Evolutionary conservation across 2,797 vertebrate species (phyloP).

Genomic region (Enteromius mattozi): DNA sequence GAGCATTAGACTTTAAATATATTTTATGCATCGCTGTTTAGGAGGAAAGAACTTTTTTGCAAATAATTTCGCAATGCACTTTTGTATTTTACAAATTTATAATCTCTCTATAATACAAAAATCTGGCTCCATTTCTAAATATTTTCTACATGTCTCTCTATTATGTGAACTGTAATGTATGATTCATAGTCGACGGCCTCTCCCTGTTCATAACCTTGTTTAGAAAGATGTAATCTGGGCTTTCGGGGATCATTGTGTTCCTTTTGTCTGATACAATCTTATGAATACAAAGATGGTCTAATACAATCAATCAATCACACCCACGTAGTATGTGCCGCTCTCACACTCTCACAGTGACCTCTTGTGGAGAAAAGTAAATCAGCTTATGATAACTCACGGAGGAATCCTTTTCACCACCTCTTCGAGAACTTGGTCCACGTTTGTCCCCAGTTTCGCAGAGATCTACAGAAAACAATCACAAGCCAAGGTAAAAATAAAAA

Average conservation of each 20-base stretch:
- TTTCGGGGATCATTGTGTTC: background rate
- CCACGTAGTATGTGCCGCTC: background rate
- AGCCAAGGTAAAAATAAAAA: background rate
- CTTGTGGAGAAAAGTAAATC: background rate
- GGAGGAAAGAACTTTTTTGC: background rate
- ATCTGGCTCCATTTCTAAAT: background rate
- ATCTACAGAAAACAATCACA: slow-evolving; percentile 77
- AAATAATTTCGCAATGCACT: background rate
- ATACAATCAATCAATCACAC: no score
- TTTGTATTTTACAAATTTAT: background rate
- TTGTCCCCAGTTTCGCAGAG: slow-evolving; percentile 95
- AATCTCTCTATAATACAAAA: background rate
- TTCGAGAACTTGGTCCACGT: slow-evolving; percentile 87
- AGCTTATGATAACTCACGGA: slow-evolving; percentile 78
- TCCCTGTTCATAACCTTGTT: background rate
- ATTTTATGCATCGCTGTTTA: background rate
- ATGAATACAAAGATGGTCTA: background rate
- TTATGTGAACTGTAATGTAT: background rate
- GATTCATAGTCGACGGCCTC: background rate
- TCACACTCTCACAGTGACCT: background rate
- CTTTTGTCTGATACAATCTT: background rate
- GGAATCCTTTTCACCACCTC: slow-evolving; percentile 89
- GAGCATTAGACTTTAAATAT: no score
- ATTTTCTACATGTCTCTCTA: background rate
- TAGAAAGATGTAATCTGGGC: background rate